phyloP scores from a whole-genome alignment of 2,797 vertebrate genomes.

The Glossophaga mutica region DNA sequence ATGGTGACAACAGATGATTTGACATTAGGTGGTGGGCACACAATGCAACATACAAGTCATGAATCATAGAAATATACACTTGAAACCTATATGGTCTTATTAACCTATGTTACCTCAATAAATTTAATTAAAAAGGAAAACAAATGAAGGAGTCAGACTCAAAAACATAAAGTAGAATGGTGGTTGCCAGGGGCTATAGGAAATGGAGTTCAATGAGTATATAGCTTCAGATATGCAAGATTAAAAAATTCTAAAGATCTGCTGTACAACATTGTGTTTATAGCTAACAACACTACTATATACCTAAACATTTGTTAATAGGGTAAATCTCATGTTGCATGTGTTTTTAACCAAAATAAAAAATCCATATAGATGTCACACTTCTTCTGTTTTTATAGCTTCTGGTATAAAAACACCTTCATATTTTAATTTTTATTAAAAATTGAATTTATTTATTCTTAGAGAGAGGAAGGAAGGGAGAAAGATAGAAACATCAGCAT shows the following conservation, averaged over 20 bases:
- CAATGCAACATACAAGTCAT: not conserved
- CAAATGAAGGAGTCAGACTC: not conserved
- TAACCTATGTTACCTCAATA: not conserved
- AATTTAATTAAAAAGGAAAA: not conserved
- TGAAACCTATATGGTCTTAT: not conserved
- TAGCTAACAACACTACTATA: not conserved
- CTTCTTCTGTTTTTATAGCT: not conserved
- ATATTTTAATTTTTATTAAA: not conserved
- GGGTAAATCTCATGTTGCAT: not conserved
- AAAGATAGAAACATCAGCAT: no score
- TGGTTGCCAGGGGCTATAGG: not conserved
- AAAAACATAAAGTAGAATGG: not conserved
- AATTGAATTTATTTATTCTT: no score
- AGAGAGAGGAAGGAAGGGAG: no score
- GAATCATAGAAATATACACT: not conserved
- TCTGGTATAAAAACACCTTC: conserved; percentile 12
- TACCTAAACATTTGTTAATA: not conserved
- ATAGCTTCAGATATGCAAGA: not conserved
- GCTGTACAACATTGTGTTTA: not conserved
- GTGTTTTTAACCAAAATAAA: not conserved
- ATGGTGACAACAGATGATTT: not conserved
- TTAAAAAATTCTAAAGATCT: not conserved
- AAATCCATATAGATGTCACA: not conserved
- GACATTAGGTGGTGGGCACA: not conserved
- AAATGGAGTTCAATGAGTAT: not conserved